Base-by-base conservation (phyloP, 2,888 invertebrate genomes). In the Caenorhabditis sp. region DNA sequence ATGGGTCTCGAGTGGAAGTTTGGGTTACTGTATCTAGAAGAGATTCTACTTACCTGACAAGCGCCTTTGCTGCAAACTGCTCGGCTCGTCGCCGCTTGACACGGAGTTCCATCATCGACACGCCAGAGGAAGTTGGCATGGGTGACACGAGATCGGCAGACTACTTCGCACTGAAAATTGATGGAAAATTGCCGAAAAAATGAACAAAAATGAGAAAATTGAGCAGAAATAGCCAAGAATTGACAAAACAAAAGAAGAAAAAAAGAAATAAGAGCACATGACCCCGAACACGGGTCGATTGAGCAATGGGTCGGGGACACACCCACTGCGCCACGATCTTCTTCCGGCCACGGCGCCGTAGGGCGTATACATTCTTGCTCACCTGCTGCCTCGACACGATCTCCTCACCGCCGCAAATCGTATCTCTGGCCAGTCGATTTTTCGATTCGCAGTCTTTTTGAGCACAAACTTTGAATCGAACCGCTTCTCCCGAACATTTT, bases 401-500 rank as follows among this genome's bases (percentile, higher is more conserved):
- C 51, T 82, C 81, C 69, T 85, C 82, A 24, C 86, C 86, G 11
- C 84, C 83, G 51, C 86, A 86, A 24, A 85, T 70, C 8, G 86
- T 86, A 55, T 86, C 86, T 50, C 86, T 58, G 18, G 83, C 72
- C 51, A 74, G 56, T 56, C 86, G 69, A 50, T 58, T 62, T 22
- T 74, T 81, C 64, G 83, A 77, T 50, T 83, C 82, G 68, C 86
- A 86, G 20, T 83, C 84, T 40, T 82, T 82, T 47, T 77, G 82
- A 37, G 82, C 82, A 64, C 90, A 90, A 37, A 90, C 76, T 64
- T 84, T 76, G 55, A 86, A 85, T 26, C 86, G 77, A 15, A 77
- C 79, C 28, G 78, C 69, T 20, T 83, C 77, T 22, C 89, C 90
- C 32, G 86, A 85, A 74, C 90, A 90, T 55, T 83, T 77, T 26